phyloP scores from a whole-genome alignment of 1,140 invertebrate genomes.

The Ooceraea biroi region DNA sequence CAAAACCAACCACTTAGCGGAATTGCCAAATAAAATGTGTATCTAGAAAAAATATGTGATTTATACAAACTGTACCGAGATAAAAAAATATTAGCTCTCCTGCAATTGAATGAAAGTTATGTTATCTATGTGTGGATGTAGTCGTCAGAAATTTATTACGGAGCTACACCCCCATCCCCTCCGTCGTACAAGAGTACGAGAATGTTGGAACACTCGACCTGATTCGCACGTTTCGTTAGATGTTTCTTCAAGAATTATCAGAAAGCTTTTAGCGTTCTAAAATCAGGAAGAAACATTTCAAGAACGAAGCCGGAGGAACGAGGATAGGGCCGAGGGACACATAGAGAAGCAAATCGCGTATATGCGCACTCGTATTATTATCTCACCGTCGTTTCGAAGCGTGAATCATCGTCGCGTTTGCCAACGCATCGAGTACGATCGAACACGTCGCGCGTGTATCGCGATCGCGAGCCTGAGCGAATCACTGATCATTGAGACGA shows the following conservation, averaged over 20 bases:
- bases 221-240: slow-evolving; percentile 46
- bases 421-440: background rate
- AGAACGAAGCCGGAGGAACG: background rate
- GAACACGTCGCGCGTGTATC: background rate
- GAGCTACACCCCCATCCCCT: background rate
- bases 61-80: background rate
- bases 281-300: slow-evolving; percentile 13
- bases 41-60: background rate
- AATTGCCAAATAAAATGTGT: slow-evolving; percentile 3
- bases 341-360: background rate
- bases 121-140: background rate
- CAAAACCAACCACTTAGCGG: slow-evolving; percentile 17
- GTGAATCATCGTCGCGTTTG: background rate
- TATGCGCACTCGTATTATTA: background rate
- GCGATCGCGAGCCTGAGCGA: slow-evolving; percentile 10
- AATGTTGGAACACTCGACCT: background rate
- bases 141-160: background rate
- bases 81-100: background rate
- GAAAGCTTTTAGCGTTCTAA: slow-evolving; percentile 25
- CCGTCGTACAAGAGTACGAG: background rate
- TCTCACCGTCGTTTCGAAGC: background rate
- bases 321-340: background rate
- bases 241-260: slow-evolving; percentile 47
- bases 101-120: background rate
- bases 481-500: background rate